Evolutionary conservation across 2,888 invertebrate species (phyloP), one percentile per base, ranked within the genome.

Genomic region (Hyalella azteca): DNA sequence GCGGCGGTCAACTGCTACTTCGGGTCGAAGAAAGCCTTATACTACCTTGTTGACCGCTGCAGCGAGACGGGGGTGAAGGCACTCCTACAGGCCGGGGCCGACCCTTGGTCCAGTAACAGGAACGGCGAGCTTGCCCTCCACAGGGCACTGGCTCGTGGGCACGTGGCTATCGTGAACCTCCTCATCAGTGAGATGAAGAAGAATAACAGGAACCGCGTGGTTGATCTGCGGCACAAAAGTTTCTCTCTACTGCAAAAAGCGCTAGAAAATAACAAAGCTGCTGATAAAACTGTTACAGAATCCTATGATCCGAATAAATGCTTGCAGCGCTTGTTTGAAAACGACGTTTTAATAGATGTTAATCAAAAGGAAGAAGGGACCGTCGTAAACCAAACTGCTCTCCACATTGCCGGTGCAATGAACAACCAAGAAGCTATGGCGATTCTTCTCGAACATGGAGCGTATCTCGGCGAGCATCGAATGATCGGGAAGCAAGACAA

Each of bases 371-470:
- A 50, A 40, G 39, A 29, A 40, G 54, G 59, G 2, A 19, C 29
- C 1, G 60, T 26, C 4, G 22, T 50, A 22, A 50, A 41, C 19
- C 78, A 66, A 39, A 76, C 78, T 11, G 60, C 75, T 59, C 39
- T 81, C 66, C 84, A 84, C 39, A 40, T 82, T 5, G 81, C 84
- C 3, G 82, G 81, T 13, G 26, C 76, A 19, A 81, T 79, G 60
- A 84, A 84, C 40, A 81, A 84, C 48, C 84, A 84, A 73, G 84
- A 84, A 39, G 82, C 82, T 4, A 49, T 78, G 49, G 73, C 79
- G 32, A 50, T 78, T n/a, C 45, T 84, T 32, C 79, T 84, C 26
- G 41, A 40, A 15, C 32, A 73, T 7, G 84, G 84, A 26, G 80
- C 82, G 26, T 82, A 81, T 77, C 77, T 84, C 15, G 84, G 82